Evolutionary conservation across 2,113 vertebrate genomes (phyloP), one percentile per base, ranked within the genome.

Genomic region (Pangasianodon gigas): DNA sequence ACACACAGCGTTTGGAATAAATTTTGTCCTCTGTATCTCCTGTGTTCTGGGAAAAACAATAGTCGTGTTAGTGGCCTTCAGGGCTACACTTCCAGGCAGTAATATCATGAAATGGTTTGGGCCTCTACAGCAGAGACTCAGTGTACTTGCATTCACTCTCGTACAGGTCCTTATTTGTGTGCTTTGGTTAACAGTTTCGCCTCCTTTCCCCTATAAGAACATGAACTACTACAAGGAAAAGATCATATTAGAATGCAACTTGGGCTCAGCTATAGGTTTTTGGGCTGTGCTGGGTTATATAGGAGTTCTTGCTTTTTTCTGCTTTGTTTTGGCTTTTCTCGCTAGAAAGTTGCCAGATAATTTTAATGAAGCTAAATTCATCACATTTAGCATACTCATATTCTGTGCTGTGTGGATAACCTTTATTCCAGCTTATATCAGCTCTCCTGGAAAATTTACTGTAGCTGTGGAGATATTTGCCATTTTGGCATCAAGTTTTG

Each of bases 391-490:
- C 89, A 94, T 96, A 93, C n/a, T 96, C 48, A 96, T 96, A 90
- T 96, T 96, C 87, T 94, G 94, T 92, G 95, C 95, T 46, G 95
- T 96, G 2, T 96, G 96, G 96, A 44, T 95, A 79, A 94, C 96
- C 0, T 96, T 96, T 85, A 95, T 96, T 29, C 95, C 95, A 77
- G 95, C 95, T 0, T 96, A 96, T 93, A 91, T 96, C 90, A 96
- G 95, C 89, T 96, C 96, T 93, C 96, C 96, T 90, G 95, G 95
- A 65, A 96, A 96, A 85, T 94, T 95, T 46, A 96, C 95, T 89
- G 95, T 95, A 4, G 96, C 96, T 91, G 95, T 96, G 2, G 96
- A 96, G 89, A 95, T 96, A 87, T 96, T 96, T 95, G 96, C 96
- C 0, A 96, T 96, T 90, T 87, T 96, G 62, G 95, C 95, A 16